Percentiles rank a stretch among this genome's conserved stretches.
Evolutionary conservation across 2,888 invertebrate species (phyloP).

Genomic region (Eilema sororculum): DNA sequence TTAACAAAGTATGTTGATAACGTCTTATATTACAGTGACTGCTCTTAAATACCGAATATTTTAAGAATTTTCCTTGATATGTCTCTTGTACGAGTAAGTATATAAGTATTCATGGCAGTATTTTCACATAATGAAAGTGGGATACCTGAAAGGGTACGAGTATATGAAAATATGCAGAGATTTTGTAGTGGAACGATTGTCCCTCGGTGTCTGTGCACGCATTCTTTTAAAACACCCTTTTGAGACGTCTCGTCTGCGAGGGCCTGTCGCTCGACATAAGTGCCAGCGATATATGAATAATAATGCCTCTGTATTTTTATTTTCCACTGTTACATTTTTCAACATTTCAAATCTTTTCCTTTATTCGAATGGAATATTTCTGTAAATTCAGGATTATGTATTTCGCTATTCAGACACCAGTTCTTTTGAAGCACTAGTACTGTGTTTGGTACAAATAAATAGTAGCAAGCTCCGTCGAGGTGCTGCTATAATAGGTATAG

Average conservation of each 20-base stretch:
- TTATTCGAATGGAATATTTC: background rate
- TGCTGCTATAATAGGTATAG: constrained; percentile 60
- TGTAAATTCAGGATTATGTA: background rate
- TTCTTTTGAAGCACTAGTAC: background rate
- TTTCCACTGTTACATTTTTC: constrained; percentile 12
- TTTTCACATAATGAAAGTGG: constrained; percentile 45
- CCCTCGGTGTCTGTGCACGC: constrained; percentile 68
- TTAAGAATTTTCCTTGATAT: constrained; percentile 28
- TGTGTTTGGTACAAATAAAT: constrained; percentile 32
- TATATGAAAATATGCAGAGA: constrained; percentile 67
- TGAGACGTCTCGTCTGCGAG: constrained; percentile 75
- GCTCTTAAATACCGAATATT: constrained; percentile 39
- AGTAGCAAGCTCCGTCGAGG: constrained; percentile 40
- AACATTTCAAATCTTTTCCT: background rate
- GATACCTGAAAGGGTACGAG: constrained; percentile 57
- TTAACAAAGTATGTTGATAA: constrained; percentile 51
- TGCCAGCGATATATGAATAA: constrained; percentile 58
- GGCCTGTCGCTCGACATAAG: constrained; percentile 58
- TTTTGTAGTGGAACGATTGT: constrained; percentile 65
- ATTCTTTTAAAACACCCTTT: constrained; percentile 79
- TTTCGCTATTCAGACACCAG: background rate
- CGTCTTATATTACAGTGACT: constrained; percentile 41
- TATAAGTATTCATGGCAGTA: constrained; percentile 39
- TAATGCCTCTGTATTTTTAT: constrained; percentile 32
- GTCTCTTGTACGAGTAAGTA: constrained; percentile 27